Evolutionary conservation across 1,140 invertebrate genomes (phyloP).

Genomic region (Meloidogyne chitwoodi): DNA sequence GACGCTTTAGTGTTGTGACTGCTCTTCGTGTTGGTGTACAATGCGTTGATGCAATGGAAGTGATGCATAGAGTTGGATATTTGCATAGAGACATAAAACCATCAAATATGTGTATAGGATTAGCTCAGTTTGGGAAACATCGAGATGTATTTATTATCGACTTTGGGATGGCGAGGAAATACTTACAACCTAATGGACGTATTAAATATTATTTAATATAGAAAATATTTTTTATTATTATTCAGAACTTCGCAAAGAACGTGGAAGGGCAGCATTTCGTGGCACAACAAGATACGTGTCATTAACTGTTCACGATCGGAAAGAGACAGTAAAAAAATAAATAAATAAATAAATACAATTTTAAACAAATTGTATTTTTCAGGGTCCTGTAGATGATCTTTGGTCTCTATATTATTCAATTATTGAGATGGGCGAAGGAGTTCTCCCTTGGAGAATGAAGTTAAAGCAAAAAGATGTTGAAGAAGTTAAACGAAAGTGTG

Average conservation of each 20-base stretch:
- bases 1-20: constrained; percentile 25
- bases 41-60: constrained; percentile 27
- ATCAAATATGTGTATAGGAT: constrained; percentile 25
- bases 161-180: constrained; percentile 12
- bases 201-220: background rate
- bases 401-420: too few relatives aligned
- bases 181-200: constrained; percentile 1
- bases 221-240: background rate
- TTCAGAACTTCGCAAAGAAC: constrained; percentile 24
- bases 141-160: background rate
- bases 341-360: background rate
- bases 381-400: background rate
- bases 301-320: constrained; percentile 45
- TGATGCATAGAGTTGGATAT: background rate
- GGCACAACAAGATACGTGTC: constrained; percentile 46
- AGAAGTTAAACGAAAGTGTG: background rate
- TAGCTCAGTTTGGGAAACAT: constrained; percentile 26
- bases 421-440: background rate
- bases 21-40: constrained; percentile 30
- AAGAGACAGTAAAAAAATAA: constrained; percentile 43
- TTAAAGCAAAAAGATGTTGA: background rate
- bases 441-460: background rate
- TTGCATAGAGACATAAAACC: constrained; percentile 10
- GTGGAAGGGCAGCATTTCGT: constrained; percentile 39
- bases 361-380: background rate